These are phyloP conservation scores for Cossypha dichroa DNA, from an alignment of 2,797 vertebrate genomes.

Conservation along the genomic window DNA sequence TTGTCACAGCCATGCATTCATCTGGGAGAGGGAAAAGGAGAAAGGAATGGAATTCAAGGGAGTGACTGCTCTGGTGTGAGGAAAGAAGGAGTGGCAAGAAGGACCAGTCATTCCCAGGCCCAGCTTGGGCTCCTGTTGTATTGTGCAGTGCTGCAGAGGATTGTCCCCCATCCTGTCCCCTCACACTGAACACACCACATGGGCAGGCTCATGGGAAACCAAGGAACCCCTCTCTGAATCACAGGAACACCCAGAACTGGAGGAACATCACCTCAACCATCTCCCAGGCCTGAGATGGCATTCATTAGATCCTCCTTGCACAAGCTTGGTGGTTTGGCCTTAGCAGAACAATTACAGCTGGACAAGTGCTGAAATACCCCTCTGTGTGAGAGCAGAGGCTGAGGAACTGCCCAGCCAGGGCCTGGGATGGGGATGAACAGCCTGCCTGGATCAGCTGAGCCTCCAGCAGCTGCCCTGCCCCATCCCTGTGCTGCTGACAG, in stretches of 20 bases:
- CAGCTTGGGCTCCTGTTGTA: rapidly evolving
- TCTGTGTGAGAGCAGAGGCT: not conserved
- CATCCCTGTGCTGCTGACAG: not conserved
- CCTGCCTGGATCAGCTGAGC: not conserved
- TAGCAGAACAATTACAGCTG: not conserved
- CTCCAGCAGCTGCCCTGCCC: not conserved
- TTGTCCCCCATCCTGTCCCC: not conserved
- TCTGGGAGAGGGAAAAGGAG: not conserved
- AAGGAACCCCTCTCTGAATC: not conserved
- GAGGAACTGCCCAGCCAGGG: rapidly evolving
- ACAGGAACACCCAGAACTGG: not conserved
- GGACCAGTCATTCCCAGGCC: not conserved
- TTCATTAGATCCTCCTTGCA: not conserved
- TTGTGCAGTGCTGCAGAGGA: not conserved
- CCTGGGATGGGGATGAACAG: not conserved
- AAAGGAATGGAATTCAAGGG: not conserved
- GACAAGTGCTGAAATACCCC: not conserved
- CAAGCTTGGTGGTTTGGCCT: not conserved
- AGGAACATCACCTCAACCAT: not conserved
- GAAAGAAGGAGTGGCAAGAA: not conserved
- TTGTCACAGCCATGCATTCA: not conserved
- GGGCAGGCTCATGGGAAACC: not conserved
- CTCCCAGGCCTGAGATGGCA: not conserved
- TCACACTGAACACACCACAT: not conserved
- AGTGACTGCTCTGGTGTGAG: not conserved